Percentiles rank a stretch among this genome's conserved stretches.
phyloP scores from a whole-genome alignment of 1,140 invertebrate genomes.

The Babylonia areolata region DNA sequence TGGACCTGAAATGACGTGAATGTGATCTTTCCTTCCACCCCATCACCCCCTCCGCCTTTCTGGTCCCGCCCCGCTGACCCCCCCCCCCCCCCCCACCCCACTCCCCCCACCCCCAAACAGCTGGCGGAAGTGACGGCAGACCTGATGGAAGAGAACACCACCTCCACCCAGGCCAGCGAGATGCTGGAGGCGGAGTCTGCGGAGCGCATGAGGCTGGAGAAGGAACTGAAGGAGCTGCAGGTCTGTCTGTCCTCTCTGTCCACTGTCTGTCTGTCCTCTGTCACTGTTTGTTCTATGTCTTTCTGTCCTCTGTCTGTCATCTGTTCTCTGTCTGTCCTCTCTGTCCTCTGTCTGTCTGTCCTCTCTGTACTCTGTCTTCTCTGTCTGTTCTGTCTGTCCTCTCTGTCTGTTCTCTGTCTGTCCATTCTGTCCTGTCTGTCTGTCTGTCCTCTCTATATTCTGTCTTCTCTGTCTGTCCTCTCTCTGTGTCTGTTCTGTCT shows the following conservation, averaged over 20 bases:
- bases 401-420: not conserved
- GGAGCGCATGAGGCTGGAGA: constrained; percentile 82
- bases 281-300: not conserved
- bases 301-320: not conserved
- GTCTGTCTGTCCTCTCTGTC: constrained; percentile 59
- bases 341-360: not conserved
- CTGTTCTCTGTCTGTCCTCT: not conserved
- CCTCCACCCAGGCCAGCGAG: constrained; percentile 90
- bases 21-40: no score
- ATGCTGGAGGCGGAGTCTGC: constrained; percentile 88
- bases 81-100: not conserved
- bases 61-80: no score
- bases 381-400: constrained; percentile 5
- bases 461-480: not conserved
- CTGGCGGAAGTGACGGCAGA: constrained; percentile 93
- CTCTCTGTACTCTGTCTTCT: not conserved
- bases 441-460: not conserved
- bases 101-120: no score
- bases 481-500: not conserved
- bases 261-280: not conserved
- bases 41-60: not conserved
- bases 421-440: not conserved
- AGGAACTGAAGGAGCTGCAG: constrained; percentile 89
- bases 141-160: constrained; percentile 92
- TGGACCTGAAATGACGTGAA: no score